Evolutionary conservation across 1,140 invertebrate genomes (phyloP).

Genomic region (Eurosta solidaginis): DNA sequence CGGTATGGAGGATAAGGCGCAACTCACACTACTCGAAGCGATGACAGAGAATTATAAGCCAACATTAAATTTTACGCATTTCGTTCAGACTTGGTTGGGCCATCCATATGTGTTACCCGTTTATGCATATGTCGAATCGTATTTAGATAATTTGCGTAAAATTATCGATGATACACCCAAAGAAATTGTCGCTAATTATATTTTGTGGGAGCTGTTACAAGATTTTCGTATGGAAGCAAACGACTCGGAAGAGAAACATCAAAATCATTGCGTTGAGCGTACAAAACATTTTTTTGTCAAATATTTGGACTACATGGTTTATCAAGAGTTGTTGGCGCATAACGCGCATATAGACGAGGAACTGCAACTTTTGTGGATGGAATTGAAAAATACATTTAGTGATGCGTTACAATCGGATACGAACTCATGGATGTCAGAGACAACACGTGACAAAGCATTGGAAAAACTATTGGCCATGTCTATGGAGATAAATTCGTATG

Average conservation of each 20-base stretch:
- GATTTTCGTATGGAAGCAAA: conserved; percentile 41
- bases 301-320: conserved; percentile 46
- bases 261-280: conserved; percentile 37
- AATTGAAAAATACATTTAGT: conserved; percentile 43
- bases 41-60: conserved; percentile 48
- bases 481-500: conserved; percentile 41
- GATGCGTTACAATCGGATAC: conserved; percentile 33
- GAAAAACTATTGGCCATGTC: conserved; percentile 47
- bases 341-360: conserved; percentile 39
- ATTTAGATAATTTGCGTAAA: conserved; percentile 59
- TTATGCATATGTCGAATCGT: conserved; percentile 48
- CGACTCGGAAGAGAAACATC: conserved; percentile 42
- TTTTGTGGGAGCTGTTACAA: conserved; percentile 67
- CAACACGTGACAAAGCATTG: conserved; percentile 38
- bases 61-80: conserved; percentile 50
- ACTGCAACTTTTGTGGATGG: conserved; percentile 42
- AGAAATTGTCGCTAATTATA: conserved; percentile 68
- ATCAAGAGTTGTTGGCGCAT: background rate
- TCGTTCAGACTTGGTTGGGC: conserved; percentile 44
- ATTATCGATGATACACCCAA: conserved; percentile 59
- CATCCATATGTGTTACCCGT: conserved; percentile 47
- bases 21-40: conserved; percentile 39
- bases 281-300: conserved; percentile 42
- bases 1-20: conserved; percentile 40
- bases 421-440: conserved; percentile 41